Percentiles rank a stretch among this genome's conserved stretches.
phyloP scores from a whole-genome alignment of 2,113 vertebrate species.

The Taxidea taxus region DNA sequence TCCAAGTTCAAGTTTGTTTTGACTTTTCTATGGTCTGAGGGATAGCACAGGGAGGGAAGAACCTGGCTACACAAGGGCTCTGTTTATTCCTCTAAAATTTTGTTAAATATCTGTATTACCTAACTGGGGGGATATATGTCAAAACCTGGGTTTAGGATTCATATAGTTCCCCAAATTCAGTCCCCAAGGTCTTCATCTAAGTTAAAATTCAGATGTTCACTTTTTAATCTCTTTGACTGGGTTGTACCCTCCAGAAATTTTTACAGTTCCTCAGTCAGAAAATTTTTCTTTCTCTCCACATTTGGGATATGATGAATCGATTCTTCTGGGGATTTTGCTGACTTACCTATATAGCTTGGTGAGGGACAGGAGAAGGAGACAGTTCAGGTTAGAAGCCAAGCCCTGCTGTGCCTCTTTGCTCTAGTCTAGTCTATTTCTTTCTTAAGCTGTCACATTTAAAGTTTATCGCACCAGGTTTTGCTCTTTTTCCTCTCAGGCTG shows the following conservation, averaged over 20 bases:
- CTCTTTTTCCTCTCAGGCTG: not conserved
- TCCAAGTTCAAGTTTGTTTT: not conserved
- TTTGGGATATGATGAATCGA: not conserved
- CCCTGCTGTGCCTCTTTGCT: not conserved
- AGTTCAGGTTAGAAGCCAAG: not conserved
- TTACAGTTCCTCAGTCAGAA: not conserved
- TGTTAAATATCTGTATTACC: not conserved
- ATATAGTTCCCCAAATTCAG: not conserved
- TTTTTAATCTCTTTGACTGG: constrained; percentile 15
- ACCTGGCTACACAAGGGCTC: not conserved
- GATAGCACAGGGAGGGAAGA: not conserved
- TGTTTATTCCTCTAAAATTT: not conserved
- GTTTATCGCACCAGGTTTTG: not conserved
- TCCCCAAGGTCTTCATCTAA: not conserved
- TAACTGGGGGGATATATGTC: not conserved
- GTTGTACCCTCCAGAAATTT: not conserved
- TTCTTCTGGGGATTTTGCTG: not conserved
- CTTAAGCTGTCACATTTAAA: not conserved
- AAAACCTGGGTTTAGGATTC: not conserved
- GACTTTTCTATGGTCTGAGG: not conserved
- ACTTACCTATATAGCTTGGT: not conserved
- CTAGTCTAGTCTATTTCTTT: not conserved
- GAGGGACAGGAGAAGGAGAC: not conserved
- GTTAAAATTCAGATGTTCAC: not conserved
- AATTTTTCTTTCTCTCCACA: not conserved